Evolutionary conservation across 2,797 vertebrate genomes (phyloP).

Genomic region (Loriculus beryllinus): DNA sequence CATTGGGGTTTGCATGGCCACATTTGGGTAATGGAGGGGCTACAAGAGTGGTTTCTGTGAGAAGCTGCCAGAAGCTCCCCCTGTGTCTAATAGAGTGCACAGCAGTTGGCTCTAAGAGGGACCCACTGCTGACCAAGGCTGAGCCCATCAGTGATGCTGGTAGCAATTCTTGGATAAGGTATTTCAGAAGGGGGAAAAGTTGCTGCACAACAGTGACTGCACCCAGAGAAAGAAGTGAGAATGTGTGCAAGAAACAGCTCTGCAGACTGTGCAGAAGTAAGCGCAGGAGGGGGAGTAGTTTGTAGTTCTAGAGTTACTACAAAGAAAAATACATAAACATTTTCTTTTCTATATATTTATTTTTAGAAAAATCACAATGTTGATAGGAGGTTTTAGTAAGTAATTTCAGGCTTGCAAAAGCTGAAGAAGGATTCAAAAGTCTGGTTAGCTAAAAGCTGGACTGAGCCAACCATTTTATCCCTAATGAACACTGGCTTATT

Average conservation of each 20-base stretch:
- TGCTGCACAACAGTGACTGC: neutral
- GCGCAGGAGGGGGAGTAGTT: neutral
- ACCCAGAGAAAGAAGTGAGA: neutral
- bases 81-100: neutral
- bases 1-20: neutral
- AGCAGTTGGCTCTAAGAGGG: neutral
- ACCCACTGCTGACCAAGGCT: neutral
- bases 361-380: conserved; percentile 52
- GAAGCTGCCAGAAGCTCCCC: neutral
- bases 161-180: neutral
- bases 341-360: neutral
- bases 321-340: neutral
- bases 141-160: neutral
- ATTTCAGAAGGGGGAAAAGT: neutral
- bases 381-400: neutral
- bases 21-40: neutral
- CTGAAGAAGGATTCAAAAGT: neutral
- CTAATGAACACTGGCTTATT: neutral
- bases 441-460: neutral
- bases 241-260: neutral
- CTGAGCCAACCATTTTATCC: neutral
- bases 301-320: neutral
- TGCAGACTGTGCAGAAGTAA: neutral
- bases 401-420: conserved; percentile 22
- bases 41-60: neutral